Evolutionary conservation across 2,888 invertebrate species (phyloP), one percentile per base, ranked within the genome.

Genomic region (Cosmia trapezina): DNA sequence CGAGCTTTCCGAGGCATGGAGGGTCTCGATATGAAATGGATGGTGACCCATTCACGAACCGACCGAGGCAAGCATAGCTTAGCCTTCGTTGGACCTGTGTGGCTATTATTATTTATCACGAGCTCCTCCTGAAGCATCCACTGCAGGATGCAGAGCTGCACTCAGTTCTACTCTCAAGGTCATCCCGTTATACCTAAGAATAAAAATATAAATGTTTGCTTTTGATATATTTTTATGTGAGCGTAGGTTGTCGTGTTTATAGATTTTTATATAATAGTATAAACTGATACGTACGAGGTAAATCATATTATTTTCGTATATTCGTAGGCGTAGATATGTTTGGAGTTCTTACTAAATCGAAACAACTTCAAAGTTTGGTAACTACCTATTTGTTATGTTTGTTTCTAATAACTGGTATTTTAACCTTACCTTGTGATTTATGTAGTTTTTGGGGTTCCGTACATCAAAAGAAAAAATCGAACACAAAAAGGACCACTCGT

Each of bases 201-300:
- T 67, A 51, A 51, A 43, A 53, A 33, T 33, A 49, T 8, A 12
- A 63, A 53, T 53, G 43, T 78, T 62, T 57, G 17, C 17, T 57
- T 41, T 28, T 56, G 1, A n/a, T 43, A 65, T 65, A 37, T 54
- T 63, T 19, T 60, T 41, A 49, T 37, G n/a, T 2, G 33, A 41
- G 67, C 37, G 80, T 74, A 37, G 63, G 80, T 56, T 49, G 43
- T 14, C 43, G 5, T 62, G 47, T 63, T 74, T 74, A 60, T n/a
- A 19, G 33, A 49, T 60, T 67, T 33, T 63, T 45, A 28, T 60
- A 54, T 61, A 28, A 28, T 28, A n/a, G 49, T 60, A 56, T 37
- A 37, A 49, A 59, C 53, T 53, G 37, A 33, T 43, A 62, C 28
- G 3, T 67, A 9, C 19, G 49, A 72, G 33, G 43, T 60, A 72